Conservation (phyloP, 2,888 invertebrate genomes). For the Junonia oenone region DNA sequence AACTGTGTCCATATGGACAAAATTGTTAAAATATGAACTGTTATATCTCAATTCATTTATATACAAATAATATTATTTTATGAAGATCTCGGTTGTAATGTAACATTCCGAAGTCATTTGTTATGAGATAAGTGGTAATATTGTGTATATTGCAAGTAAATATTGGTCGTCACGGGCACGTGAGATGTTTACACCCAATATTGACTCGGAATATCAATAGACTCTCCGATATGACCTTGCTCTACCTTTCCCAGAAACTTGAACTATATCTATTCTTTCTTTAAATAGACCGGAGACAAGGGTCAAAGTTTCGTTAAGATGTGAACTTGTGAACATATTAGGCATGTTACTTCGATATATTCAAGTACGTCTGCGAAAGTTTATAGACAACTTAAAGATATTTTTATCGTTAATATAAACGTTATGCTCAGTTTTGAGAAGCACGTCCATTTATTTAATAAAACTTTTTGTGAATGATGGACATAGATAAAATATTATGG, state of each 20-base stretch:
- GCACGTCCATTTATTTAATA: background rate
- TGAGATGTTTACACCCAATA: slow-evolving; percentile 73
- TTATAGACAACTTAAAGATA: background rate
- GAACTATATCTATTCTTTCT: slow-evolving; percentile 7
- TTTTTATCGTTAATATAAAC: too few relatives aligned
- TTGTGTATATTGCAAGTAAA: slow-evolving; percentile 72
- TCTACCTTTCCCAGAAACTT: slow-evolving; percentile 21
- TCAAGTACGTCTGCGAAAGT: background rate
- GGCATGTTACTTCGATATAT: background rate
- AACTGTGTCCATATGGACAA: too few relatives aligned
- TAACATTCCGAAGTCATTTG: slow-evolving; percentile 66
- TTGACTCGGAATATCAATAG: slow-evolving; percentile 70
- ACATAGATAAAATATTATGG: too few relatives aligned
- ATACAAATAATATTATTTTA: too few relatives aligned
- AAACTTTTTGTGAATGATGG: too few relatives aligned
- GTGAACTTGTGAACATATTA: background rate
- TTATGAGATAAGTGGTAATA: slow-evolving; percentile 74
- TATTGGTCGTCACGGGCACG: slow-evolving; percentile 69
- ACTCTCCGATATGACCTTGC: slow-evolving; percentile 59
- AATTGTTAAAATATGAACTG: too few relatives aligned
- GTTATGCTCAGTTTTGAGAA: background rate
- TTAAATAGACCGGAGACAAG: background rate
- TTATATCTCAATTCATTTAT: too few relatives aligned
- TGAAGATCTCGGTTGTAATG: slow-evolving; percentile 55
- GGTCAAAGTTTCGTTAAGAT: background rate